phyloP scores from a whole-genome alignment of 1,140 invertebrate species.

The Anastrepha obliqua region DNA sequence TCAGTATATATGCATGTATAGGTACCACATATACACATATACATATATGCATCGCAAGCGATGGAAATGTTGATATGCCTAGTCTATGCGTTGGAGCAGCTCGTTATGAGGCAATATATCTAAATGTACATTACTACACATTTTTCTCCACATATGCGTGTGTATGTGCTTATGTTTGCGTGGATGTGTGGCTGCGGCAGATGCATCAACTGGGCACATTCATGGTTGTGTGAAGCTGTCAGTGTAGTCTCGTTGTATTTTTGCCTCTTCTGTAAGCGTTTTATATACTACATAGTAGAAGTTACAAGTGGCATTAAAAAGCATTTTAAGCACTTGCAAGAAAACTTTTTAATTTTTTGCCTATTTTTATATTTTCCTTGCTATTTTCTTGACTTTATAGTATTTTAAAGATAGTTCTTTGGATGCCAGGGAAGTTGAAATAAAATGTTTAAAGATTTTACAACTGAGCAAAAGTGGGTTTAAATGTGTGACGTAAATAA shows the following conservation, averaged over 20 bases:
- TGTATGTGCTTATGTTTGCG: background rate
- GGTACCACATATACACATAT: too few relatives aligned
- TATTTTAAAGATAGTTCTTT: background rate
- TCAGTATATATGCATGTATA: background rate
- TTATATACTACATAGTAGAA: background rate
- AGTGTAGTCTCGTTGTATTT: background rate
- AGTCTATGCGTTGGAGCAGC: background rate
- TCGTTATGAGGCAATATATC: background rate
- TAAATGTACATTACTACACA: background rate
- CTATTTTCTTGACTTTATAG: background rate
- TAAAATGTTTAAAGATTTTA: too few relatives aligned
- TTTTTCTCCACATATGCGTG: background rate
- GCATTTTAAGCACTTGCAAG: background rate
- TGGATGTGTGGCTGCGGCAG: background rate
- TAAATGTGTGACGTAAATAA: too few relatives aligned
- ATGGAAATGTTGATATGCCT: background rate
- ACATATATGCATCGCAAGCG: too few relatives aligned
- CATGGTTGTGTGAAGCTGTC: background rate
- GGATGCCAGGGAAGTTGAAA: background rate
- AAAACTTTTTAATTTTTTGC: constrained; percentile 8
- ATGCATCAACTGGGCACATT: background rate
- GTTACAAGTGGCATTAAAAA: constrained; percentile 28
- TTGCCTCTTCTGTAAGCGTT: too few relatives aligned
- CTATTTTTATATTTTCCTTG: too few relatives aligned
- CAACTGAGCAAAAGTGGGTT: too few relatives aligned